These are phyloP conservation scores for Agrenia bidenticulata DNA, from an alignment of 2,888 invertebrate species.

Conservation along the genomic window DNA sequence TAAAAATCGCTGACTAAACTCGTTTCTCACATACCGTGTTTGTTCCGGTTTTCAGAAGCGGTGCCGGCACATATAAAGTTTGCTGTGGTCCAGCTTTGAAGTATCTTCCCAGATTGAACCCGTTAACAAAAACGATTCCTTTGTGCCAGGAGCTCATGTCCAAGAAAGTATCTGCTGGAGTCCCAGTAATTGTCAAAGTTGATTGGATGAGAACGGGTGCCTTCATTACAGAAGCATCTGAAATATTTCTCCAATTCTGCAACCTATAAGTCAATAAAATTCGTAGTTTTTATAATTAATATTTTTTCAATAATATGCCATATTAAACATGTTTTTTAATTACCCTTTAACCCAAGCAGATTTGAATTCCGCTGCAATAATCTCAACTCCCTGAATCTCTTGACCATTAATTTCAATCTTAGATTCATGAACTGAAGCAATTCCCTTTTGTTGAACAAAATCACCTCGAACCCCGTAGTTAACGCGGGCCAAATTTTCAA, in stretches of 20 bases:
- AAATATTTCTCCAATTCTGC: constrained; percentile 4
- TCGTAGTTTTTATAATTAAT: too few relatives aligned
- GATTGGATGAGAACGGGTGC: constrained; percentile 14
- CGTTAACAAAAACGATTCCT: constrained; percentile 81
- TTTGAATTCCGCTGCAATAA: constrained; percentile 61
- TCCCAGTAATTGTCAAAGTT: constrained; percentile 21
- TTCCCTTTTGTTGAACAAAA: constrained; percentile 58
- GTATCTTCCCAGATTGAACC: constrained; percentile 81
- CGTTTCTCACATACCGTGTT: too few relatives aligned
- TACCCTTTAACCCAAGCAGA: constrained; percentile 56
- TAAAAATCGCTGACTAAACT: too few relatives aligned
- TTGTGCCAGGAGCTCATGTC: constrained; percentile 81
- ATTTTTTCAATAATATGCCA: constrained; percentile 2
- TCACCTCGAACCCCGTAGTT: constrained; percentile 57
- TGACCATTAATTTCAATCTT: constrained; percentile 56
- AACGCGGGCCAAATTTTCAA: constrained; percentile 60
- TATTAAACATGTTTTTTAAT: constrained; percentile 6
- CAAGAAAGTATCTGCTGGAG: constrained; percentile 73
- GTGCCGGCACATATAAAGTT: constrained; percentile 78
- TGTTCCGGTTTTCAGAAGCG: constrained; percentile 64
- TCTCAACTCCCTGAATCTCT: constrained; percentile 57
- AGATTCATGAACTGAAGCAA: constrained; percentile 55
- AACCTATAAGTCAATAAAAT: neutral
- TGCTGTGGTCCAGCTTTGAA: constrained; percentile 80
- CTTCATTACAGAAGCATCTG: neutral